phyloP scores from a whole-genome alignment of 2,888 invertebrate genomes.

The Phymatocera aterrima region DNA sequence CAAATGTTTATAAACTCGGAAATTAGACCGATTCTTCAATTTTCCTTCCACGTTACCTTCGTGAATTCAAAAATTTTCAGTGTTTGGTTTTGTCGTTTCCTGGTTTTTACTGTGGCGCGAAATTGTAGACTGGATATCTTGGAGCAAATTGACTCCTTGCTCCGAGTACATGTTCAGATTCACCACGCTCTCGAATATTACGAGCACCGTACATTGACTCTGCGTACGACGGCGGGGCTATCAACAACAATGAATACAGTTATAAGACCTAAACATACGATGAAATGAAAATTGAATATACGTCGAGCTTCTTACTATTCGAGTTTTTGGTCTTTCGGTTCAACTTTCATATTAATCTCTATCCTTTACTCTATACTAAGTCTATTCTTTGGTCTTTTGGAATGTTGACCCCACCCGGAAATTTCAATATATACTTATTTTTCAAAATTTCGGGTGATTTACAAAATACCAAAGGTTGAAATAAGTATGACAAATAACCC shows the following conservation, averaged over 20 bases:
- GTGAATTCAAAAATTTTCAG: no score
- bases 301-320: not conserved
- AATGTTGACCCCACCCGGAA: no score
- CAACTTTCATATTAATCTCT: no score
- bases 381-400: no score
- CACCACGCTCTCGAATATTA: slow-evolving; percentile 80
- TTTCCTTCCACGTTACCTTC: not conserved
- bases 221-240: slow-evolving; percentile 82
- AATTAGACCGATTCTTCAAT: not conserved
- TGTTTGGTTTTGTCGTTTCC: no score
- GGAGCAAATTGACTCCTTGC: slow-evolving; percentile 66
- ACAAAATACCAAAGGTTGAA: no score
- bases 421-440: no score
- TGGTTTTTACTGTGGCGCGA: slow-evolving; percentile 56
- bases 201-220: slow-evolving; percentile 80
- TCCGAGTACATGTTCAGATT: slow-evolving; percentile 77
- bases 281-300: not conserved
- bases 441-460: no score
- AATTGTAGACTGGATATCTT: slow-evolving; percentile 72
- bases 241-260: slow-evolving; percentile 49
- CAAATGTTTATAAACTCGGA: slow-evolving; percentile 11
- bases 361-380: no score
- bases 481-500: no score
- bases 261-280: not conserved
- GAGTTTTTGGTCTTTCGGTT: no score